Evolutionary conservation across 2,797 vertebrate species (phyloP).

Genomic region (Pangasius mekongensis): DNA sequence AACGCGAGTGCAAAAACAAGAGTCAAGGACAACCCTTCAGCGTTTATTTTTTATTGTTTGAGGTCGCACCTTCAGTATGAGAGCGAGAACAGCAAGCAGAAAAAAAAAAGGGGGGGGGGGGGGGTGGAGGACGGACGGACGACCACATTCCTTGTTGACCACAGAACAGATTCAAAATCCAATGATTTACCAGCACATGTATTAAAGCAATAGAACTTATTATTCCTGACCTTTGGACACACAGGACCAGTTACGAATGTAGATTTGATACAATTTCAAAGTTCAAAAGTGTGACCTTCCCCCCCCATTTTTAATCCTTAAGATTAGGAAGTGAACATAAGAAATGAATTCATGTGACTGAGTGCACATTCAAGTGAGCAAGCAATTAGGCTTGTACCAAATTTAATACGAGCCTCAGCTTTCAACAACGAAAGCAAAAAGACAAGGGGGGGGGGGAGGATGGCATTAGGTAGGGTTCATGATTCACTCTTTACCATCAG

Average conservation of each 20-base stretch:
- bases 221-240: not conserved
- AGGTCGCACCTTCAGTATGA: not conserved
- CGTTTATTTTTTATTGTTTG: not conserved
- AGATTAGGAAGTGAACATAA: not conserved
- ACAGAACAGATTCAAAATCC: not conserved
- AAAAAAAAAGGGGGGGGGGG: too few relatives aligned
- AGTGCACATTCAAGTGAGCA: not conserved
- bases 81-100: not conserved
- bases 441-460: fast-evolving
- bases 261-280: not conserved
- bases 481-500: not conserved
- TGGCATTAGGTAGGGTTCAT: not conserved
- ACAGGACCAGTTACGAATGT: too few relatives aligned
- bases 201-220: not conserved
- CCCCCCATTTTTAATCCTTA: too few relatives aligned
- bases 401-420: not conserved
- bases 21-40: not conserved
- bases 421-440: not conserved
- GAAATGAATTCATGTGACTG: not conserved
- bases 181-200: not conserved
- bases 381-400: not conserved
- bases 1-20: not conserved
- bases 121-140: too few relatives aligned
- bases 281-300: not conserved
- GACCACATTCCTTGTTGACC: not conserved